phyloP scores from a whole-genome alignment of 1,140 invertebrate genomes.

The Cepaea nemoralis region DNA sequence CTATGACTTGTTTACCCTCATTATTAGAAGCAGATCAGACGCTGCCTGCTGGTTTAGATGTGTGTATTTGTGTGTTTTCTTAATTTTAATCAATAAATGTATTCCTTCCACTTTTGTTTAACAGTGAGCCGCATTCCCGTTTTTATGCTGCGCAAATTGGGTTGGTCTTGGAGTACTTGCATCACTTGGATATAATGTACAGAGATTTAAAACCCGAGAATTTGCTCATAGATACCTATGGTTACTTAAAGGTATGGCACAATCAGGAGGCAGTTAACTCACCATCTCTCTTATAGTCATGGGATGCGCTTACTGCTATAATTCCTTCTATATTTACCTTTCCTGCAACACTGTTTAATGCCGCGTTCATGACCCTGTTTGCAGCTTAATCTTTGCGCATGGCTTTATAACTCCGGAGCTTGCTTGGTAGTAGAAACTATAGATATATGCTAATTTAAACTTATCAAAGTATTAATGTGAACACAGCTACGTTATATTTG shows the following conservation, averaged over 20 bases:
- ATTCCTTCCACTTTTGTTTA: slow-evolving; percentile 60
- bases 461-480: too few relatives aligned
- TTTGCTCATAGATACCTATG: slow-evolving; percentile 96
- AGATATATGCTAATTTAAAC: too few relatives aligned
- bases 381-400: background rate
- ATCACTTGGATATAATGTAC: slow-evolving; percentile 99
- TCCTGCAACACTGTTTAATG: slow-evolving; percentile 7
- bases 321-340: background rate
- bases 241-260: slow-evolving; percentile 93
- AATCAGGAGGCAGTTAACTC: background rate
- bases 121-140: slow-evolving; percentile 95
- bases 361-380: background rate
- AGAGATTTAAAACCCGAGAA: slow-evolving; percentile 99
- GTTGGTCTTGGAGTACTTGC: slow-evolving; percentile 98
- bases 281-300: slow-evolving; percentile 26
- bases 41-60: background rate
- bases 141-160: slow-evolving; percentile 99
- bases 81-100: slow-evolving; percentile 34
- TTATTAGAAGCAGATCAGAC: background rate
- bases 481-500: too few relatives aligned
- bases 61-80: background rate
- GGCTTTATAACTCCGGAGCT: background rate
- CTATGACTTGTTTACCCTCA: background rate
- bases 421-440: background rate
- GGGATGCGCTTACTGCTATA: slow-evolving; percentile 19